Conservation (phyloP, 2,888 invertebrate genomes). For the Thysanoteuthis rhombus region DNA sequence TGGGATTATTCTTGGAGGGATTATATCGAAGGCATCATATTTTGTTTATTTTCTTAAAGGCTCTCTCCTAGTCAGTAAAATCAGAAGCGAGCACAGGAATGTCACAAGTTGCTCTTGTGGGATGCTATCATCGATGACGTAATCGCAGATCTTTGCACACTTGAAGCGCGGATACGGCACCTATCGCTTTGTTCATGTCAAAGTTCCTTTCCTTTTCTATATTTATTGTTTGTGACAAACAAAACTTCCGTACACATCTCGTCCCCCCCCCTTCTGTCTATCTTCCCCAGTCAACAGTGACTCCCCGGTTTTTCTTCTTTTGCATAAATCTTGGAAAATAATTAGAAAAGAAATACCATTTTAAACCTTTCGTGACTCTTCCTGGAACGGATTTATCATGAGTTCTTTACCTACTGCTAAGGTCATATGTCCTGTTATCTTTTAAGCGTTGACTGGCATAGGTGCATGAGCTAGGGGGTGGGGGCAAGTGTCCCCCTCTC, state of each 20-base stretch:
- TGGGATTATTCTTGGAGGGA: not conserved
- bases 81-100: not conserved
- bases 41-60: not conserved
- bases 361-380: too few species aligned
- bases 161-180: not conserved
- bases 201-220: not conserved
- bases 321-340: not conserved
- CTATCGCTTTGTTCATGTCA: not conserved
- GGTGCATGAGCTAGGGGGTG: too few species aligned
- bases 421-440: too few species aligned
- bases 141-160: not conserved
- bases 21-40: not conserved
- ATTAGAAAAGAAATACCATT: too few species aligned
- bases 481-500: too few species aligned
- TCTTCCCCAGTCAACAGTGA: not conserved
- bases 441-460: too few species aligned
- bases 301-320: not conserved
- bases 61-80: not conserved
- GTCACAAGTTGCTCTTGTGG: not conserved
- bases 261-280: not conserved
- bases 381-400: too few species aligned
- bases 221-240: not conserved
- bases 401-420: too few species aligned
- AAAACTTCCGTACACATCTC: too few species aligned
- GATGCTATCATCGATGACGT: not conserved